These are phyloP conservation scores for Nycticorax nycticorax DNA, from an alignment of 2,113 vertebrate genomes.

Conservation along the genomic window DNA sequence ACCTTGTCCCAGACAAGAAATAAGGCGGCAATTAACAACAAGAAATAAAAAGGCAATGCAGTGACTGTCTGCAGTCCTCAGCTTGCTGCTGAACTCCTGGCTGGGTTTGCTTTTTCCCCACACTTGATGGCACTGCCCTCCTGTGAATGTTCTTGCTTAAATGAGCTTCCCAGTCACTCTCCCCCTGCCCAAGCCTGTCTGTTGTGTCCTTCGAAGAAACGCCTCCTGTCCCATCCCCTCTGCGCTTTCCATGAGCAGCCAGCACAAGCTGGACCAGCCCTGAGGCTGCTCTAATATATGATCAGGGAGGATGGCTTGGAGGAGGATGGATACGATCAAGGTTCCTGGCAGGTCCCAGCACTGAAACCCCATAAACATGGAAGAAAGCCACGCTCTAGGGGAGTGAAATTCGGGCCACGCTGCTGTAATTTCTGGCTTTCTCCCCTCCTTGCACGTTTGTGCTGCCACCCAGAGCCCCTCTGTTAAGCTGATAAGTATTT, in stretches of 20 bases:
- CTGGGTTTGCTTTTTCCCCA: neutral
- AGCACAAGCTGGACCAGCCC: neutral
- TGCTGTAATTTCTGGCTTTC: neutral
- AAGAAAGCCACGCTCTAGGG: neutral
- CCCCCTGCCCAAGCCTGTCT: neutral
- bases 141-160: neutral
- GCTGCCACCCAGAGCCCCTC: neutral
- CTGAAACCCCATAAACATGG: neutral
- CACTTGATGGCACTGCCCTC: neutral
- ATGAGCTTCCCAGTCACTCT: neutral
- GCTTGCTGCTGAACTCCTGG: neutral
- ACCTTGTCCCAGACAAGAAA: neutral
- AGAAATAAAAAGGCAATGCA: neutral
- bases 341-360: neutral
- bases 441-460: neutral
- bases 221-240: neutral
- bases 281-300: neutral
- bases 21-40: neutral
- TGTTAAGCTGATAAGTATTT: neutral
- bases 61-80: neutral
- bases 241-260: fast-evolving
- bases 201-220: fast-evolving
- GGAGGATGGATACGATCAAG: too few species aligned
- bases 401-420: neutral
- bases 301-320: neutral